A percentile compares a stretch with the other conserved stretches of the same genome.
Conservation (phyloP, 2,113 vertebrate genomes). For the Larimichthys polyactis region DNA sequence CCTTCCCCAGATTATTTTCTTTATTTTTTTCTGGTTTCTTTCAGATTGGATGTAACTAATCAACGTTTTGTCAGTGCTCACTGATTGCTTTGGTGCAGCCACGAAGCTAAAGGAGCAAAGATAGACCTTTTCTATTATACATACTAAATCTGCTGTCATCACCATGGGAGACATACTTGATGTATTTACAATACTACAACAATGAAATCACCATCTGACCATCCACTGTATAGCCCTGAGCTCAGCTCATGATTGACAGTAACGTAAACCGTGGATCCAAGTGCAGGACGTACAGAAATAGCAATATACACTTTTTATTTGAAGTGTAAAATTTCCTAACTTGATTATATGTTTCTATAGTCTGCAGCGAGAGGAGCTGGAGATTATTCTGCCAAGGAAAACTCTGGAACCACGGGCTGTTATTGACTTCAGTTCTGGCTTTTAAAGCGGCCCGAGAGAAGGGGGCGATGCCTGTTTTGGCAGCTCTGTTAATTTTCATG, state of each 20-base stretch:
- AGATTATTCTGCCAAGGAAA: constrained; percentile 74
- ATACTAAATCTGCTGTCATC: not conserved
- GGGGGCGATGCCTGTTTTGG: constrained; percentile 32
- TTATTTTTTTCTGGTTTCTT: constrained; percentile 77
- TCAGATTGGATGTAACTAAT: constrained; percentile 76
- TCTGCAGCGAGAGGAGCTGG: constrained; percentile 57
- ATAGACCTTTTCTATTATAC: constrained; percentile 1
- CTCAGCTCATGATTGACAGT: constrained; percentile 40
- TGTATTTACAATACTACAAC: constrained; percentile 15
- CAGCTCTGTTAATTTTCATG: constrained; percentile 37
- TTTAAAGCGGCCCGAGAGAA: constrained; percentile 34
- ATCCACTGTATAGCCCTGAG: constrained; percentile 7
- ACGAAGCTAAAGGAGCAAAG: constrained; percentile 3
- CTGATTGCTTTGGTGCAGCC: constrained; percentile 20
- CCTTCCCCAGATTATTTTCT: constrained; percentile 85
- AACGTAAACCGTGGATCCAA: constrained; percentile 45
- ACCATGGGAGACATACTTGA: not conserved
- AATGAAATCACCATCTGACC: constrained; percentile 1
- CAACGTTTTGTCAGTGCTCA: constrained; percentile 52
- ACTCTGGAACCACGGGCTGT: constrained; percentile 57
- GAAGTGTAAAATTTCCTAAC: constrained; percentile 69
- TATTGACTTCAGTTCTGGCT: constrained; percentile 59
- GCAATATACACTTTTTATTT: constrained; percentile 65
- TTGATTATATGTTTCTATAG: constrained; percentile 79
- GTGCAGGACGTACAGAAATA: constrained; percentile 64